These are phyloP conservation scores for Grammomys dolichurus DNA, from an alignment of 2,113 vertebrate species.

Conservation along the genomic window DNA sequence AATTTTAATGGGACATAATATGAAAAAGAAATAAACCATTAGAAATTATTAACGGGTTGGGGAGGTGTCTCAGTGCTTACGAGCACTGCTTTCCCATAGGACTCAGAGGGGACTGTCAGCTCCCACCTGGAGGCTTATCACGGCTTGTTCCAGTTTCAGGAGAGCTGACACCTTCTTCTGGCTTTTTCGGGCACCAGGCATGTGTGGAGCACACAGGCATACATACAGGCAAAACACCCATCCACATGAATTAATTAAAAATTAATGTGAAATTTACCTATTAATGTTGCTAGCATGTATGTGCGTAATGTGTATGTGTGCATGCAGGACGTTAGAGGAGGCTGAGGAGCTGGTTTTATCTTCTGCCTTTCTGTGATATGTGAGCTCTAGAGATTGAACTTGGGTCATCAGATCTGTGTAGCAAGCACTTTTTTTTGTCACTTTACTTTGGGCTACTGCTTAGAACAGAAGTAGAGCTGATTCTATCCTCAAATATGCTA, in stretches of 20 bases:
- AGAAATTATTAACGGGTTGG: background rate
- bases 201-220: background rate
- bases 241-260: background rate
- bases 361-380: background rate
- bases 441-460: background rate
- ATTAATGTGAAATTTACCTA: background rate
- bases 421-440: background rate
- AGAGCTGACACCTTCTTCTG: background rate
- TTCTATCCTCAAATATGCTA: background rate
- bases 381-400: background rate
- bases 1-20: background rate
- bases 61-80: background rate
- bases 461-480: constrained; percentile 9
- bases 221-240: background rate
- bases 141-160: background rate
- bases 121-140: background rate
- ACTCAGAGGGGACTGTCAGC: background rate
- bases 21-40: background rate
- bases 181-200: background rate
- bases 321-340: background rate
- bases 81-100: background rate
- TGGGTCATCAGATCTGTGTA: background rate
- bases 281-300: background rate
- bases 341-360: background rate
- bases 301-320: background rate